These are phyloP conservation scores for Tetrao urogallus DNA, from an alignment of 2,113 vertebrate genomes.

Conservation along the genomic window DNA sequence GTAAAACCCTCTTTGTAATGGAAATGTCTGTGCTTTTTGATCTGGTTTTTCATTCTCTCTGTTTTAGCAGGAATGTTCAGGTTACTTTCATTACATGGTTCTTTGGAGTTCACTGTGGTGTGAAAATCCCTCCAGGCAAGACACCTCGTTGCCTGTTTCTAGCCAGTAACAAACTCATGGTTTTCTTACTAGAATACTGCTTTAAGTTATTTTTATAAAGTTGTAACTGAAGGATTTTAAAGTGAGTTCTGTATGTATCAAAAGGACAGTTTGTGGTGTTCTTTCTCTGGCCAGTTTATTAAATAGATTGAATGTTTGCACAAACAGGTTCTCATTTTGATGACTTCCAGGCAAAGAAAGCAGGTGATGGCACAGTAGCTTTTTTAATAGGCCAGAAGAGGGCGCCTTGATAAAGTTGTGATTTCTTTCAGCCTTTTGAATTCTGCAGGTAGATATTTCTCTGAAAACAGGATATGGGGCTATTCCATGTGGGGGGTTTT, in stretches of 20 bases:
- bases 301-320: constrained; percentile 41
- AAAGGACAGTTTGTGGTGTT: neutral
- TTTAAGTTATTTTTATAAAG: constrained; percentile 59
- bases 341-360: neutral
- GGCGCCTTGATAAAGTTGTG: neutral
- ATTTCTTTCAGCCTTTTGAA: neutral
- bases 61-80: neutral
- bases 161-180: neutral
- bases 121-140: neutral
- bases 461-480: neutral
- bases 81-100: neutral
- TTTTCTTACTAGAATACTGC: neutral
- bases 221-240: neutral
- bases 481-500: neutral
- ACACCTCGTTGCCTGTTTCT: neutral
- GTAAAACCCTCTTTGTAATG: constrained; percentile 1
- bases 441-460: neutral
- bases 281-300: constrained; percentile 40
- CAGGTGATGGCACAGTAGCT: fast-evolving
- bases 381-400: neutral
- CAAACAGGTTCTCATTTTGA: neutral
- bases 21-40: neutral
- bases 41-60: neutral
- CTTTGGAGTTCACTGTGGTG: neutral
- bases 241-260: neutral